Conservation (phyloP, 2,888 invertebrate genomes). For the Trypoxylon attenuatum region DNA sequence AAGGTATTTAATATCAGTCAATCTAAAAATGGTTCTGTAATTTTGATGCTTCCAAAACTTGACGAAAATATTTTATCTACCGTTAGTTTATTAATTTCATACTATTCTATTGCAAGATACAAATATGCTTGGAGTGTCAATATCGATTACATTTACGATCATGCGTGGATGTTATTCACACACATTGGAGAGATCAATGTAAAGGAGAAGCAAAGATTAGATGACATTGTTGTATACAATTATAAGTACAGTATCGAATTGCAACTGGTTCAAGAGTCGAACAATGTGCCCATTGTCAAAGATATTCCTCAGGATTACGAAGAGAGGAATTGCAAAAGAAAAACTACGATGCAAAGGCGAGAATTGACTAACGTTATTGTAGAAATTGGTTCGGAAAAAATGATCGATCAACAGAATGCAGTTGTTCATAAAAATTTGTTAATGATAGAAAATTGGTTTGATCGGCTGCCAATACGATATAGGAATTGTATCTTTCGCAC, state of each 20-base stretch:
- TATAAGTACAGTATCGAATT: slow-evolving; percentile 68
- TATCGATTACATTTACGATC: slow-evolving; percentile 69
- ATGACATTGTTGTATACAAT: slow-evolving; percentile 68
- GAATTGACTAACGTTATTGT: slow-evolving; percentile 56
- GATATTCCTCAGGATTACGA: slow-evolving; percentile 40
- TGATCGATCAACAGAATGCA: slow-evolving; percentile 19
- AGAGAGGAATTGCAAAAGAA: slow-evolving; percentile 45
- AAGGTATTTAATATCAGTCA: no score
- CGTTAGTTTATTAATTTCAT: not conserved
- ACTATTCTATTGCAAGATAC: slow-evolving; percentile 54
- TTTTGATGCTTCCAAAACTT: no score
- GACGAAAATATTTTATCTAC: no score
- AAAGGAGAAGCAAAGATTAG: slow-evolving; percentile 56
- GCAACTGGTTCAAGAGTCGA: slow-evolving; percentile 59
- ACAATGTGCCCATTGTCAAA: slow-evolving; percentile 35
- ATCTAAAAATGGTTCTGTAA: no score
- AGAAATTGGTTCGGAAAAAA: slow-evolving; percentile 57
- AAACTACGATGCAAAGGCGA: slow-evolving; percentile 39
- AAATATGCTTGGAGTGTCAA: slow-evolving; percentile 64
- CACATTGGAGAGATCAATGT: slow-evolving; percentile 65
- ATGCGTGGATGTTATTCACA: slow-evolving; percentile 65
- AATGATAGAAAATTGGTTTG: slow-evolving; percentile 62
- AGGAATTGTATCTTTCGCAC: slow-evolving; percentile 65
- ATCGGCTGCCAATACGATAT: slow-evolving; percentile 49
- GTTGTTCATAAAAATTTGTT: slow-evolving; percentile 48